phyloP scores from a whole-genome alignment of 2,113 vertebrate species.

The Corythoichthys intestinalis region DNA sequence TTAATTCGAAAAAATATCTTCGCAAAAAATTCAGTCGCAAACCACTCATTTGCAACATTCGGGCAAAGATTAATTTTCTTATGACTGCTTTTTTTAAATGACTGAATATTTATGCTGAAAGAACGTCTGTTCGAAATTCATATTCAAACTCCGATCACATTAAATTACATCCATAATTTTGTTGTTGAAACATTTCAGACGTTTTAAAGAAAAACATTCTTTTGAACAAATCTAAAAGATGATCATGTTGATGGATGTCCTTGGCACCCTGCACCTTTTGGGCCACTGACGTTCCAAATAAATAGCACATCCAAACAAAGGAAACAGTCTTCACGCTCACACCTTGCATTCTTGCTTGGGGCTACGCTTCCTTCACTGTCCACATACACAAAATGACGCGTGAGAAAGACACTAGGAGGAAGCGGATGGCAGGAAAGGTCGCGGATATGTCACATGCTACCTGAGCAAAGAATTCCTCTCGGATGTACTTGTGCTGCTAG shows the following conservation, averaged over 20 bases:
- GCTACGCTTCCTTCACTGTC: slow-evolving; percentile 75
- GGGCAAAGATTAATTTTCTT: too few relatives aligned
- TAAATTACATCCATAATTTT: too few relatives aligned
- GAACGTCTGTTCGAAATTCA: too few relatives aligned
- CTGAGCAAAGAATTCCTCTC: slow-evolving; percentile 70
- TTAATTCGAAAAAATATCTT: too few relatives aligned
- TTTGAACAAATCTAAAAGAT: too few relatives aligned
- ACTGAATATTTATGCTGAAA: too few relatives aligned
- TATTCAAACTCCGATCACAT: too few relatives aligned
- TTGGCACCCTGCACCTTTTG: slow-evolving; percentile 40
- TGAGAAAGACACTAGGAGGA: slow-evolving; percentile 78
- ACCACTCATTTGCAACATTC: too few relatives aligned
- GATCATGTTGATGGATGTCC: slow-evolving; percentile 43
- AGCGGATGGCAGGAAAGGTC: slow-evolving; percentile 71
- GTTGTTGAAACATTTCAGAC: too few relatives aligned
- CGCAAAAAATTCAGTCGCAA: too few relatives aligned
- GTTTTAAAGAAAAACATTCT: too few relatives aligned
- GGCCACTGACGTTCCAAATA: slow-evolving; percentile 57
- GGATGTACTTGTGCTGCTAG: slow-evolving; percentile 42
- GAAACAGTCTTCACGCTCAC: slow-evolving; percentile 53
- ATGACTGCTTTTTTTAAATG: too few relatives aligned
- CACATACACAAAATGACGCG: slow-evolving; percentile 54
- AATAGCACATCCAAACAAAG: slow-evolving; percentile 72
- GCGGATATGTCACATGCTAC: slow-evolving; percentile 73
- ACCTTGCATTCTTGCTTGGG: slow-evolving; percentile 51